Evolutionary conservation across 2,113 vertebrate species (phyloP), one percentile per base, ranked within the genome.

Genomic region (Cairina moschata): DNA sequence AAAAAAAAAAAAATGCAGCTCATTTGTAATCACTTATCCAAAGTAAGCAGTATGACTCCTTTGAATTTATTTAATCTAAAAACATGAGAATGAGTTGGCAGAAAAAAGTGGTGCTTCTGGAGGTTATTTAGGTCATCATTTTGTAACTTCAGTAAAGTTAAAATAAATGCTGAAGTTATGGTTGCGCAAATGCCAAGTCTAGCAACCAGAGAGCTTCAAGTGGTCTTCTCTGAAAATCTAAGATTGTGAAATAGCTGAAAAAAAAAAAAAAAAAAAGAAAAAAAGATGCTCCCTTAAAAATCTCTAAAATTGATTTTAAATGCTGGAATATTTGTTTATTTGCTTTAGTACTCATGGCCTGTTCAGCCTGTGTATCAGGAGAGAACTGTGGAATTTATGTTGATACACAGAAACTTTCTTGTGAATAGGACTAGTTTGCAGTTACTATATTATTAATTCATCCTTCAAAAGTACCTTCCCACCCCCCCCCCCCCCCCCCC

Each of bases 121-220:
- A 55, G 13, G 36, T 88, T 80, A 58, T 75, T 89, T 93, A 59
- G 22, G 48, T 91, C 28, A 83, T 80, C 1, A 7, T 77, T 91
- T 86, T 88, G 40, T 88, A 88, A 83, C 36, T 86, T 81, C 73
- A 88, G 13, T 77, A 74, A 83, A 78, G 77, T 28, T 85, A 83
- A 92, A 97, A 79, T 50, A 79, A 90, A 67, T 72, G 54, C 42
- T 59, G 4, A 68, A 85, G 55, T 82, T 71, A 28, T 1, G 55
- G 54, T 60, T 84, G 48, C 2, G 1, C 40, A 91, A 85, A 86
- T 76, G 56, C 62, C 59, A 91, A 85, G 40, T 59, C 66, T 63
- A 87, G 38, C 32, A 91, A 81, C 32, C 31, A 29, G 74, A 81
- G 22, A 91, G 14, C 23, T 86, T 95, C 46, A 76, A 76, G 91